Conservation (phyloP, 2,113 vertebrate species). For the Apodemus sylvaticus region DNA sequence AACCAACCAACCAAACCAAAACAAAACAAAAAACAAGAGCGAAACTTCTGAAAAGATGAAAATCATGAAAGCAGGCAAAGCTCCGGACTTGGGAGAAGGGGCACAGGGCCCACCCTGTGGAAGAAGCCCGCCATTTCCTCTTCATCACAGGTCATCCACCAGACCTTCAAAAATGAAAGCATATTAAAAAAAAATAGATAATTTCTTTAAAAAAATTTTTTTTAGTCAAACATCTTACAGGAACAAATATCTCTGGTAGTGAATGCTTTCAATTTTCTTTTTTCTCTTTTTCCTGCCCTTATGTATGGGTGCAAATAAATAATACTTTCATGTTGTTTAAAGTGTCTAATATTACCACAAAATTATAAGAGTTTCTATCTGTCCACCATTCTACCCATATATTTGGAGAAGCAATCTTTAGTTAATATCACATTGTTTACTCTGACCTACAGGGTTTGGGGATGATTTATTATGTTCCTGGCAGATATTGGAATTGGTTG, state of each 20-base stretch:
- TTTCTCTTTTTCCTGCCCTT: not conserved
- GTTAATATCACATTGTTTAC: not conserved
- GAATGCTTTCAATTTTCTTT: not conserved
- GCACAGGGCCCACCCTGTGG: too few species aligned
- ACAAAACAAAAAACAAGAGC: too few species aligned
- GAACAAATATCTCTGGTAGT: not conserved
- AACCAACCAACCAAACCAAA: too few species aligned
- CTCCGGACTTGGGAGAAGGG: not conserved
- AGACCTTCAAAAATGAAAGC: not conserved
- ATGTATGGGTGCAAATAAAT: not conserved
- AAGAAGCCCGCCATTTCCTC: rapidly evolving
- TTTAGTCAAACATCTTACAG: not conserved
- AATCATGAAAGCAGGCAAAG: rapidly evolving
- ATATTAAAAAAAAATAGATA: not conserved
- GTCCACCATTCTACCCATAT: not conserved
- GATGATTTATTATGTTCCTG: not conserved
- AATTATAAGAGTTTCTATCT: not conserved
- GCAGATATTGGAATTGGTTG: not conserved
- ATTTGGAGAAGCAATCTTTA: not conserved
- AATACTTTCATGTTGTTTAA: not conserved
- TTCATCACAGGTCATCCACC: not conserved
- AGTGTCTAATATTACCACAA: not conserved
- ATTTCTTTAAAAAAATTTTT: not conserved
- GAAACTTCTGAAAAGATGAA: not conserved
- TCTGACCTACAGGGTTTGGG: not conserved